Base-by-base conservation (phyloP, 2,888 invertebrate species). In the Philhelius pedissequus region DNA sequence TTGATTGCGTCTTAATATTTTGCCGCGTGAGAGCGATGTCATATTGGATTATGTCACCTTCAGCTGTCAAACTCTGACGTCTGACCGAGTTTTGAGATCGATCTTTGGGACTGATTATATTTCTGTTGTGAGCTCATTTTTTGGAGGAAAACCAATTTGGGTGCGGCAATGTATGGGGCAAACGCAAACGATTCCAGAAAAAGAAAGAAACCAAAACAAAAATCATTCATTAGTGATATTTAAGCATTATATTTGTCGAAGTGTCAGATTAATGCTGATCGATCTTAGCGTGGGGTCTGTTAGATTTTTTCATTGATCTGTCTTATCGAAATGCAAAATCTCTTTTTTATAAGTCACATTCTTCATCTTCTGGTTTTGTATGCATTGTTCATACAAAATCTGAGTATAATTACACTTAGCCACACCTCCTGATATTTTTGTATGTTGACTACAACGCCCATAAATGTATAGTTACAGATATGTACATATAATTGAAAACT, bases 1-100 rank as follows among this genome's bases (percentile, higher is more conserved):
- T 77, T 60, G 77, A 71, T 80, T 75, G 74, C 32, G 38, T 15
- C 25, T 40, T n/a, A 15, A 27, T 50, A 58, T 8, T 30, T 25
- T 66, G 52, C 50, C 30, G 58, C n/a, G 15, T 32, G 4, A 45
- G 52, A 22, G 25, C 78, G 52, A 78, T 83, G 83, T 79, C 83
- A 64, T 68, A 75, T 80, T 80, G 60, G 52, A 68, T 84, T 80
- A 84, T 76, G 66, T 80, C 80, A 80, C 79, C 75, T 80, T 71
- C 80, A 62, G 27, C 71, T 84, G 70, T 68, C 71, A 35, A 62
- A 35, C 15, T 73, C 18, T 76, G 80, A 84, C 80, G 62, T 84
- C 75, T 80, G 84, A 80, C 80, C 84, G 80, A 84, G 66, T 80
- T 84, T 83, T 54, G 0, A 69, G 83, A 83, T 83, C 74, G 79